These are phyloP conservation scores for Lerema accius DNA, from an alignment of 1,140 invertebrate species.

Conservation along the genomic window DNA sequence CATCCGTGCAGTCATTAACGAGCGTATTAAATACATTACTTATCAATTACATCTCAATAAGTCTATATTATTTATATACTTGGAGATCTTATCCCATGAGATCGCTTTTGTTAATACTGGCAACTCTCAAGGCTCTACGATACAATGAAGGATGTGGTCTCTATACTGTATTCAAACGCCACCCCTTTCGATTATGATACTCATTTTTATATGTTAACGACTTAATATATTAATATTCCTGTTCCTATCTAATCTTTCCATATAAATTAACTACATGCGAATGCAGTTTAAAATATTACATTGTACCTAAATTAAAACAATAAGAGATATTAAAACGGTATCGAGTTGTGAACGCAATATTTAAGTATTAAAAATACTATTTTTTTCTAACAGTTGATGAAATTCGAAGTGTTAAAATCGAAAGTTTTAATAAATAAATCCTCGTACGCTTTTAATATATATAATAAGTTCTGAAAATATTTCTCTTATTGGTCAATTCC, in stretches of 20 bases:
- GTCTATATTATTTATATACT: neutral
- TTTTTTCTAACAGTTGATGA: constrained; percentile 3
- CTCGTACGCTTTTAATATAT: neutral
- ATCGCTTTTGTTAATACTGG: neutral
- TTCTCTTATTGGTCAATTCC: constrained; percentile 21
- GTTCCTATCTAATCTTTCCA: constrained; percentile 21
- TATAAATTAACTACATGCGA: constrained; percentile 1
- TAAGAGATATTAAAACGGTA: constrained; percentile 6
- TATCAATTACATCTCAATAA: neutral
- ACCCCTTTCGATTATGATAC: constrained; percentile 1
- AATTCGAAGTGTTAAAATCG: constrained; percentile 1
- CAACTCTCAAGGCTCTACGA: neutral
- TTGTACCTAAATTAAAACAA: neutral
- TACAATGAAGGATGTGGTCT: neutral
- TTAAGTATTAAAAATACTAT: constrained; percentile 26
- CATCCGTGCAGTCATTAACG: neutral
- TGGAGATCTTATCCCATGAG: neutral
- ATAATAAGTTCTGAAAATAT: constrained; percentile 26
- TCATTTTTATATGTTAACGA: constrained; percentile 18
- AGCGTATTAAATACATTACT: neutral
- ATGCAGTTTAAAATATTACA: constrained; percentile 6
- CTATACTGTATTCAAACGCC: neutral
- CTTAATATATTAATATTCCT: constrained; percentile 11
- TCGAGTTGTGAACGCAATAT: too few relatives aligned
- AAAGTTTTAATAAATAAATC: constrained; percentile 11